Conservation (phyloP, 2,797 vertebrate genomes). For the Pelodytes ibericus region DNA sequence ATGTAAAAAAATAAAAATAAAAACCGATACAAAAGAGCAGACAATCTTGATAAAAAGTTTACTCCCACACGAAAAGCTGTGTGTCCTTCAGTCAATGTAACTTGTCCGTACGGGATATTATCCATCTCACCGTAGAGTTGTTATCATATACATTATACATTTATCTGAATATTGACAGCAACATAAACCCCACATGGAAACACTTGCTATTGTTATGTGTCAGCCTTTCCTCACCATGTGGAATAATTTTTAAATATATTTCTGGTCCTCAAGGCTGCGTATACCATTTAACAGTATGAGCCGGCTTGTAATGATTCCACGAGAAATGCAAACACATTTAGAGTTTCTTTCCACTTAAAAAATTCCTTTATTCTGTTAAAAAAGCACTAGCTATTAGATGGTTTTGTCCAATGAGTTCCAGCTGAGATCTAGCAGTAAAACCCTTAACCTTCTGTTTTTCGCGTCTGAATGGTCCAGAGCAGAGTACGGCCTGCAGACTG, state of each 20-base stretch:
- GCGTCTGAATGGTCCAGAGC: background rate
- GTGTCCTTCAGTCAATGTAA: too few species aligned
- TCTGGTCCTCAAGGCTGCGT: background rate
- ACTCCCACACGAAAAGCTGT: too few species aligned
- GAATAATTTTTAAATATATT: slow-evolving; percentile 21
- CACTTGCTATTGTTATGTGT: background rate
- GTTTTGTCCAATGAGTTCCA: background rate
- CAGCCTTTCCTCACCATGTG: background rate
- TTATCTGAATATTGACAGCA: slow-evolving; percentile 12
- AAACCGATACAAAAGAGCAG: too few species aligned
- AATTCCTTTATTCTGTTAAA: background rate
- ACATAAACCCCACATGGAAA: background rate
- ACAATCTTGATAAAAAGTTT: too few species aligned
- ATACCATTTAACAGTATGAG: background rate
- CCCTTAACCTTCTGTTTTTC: slow-evolving; percentile 2
- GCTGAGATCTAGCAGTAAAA: background rate
- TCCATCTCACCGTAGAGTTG: too few species aligned
- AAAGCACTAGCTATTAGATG: background rate
- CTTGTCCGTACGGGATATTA: too few species aligned
- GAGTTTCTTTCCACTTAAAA: background rate
- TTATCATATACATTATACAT: too few species aligned
- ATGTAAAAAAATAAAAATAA: too few species aligned
- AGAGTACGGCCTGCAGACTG: background rate
- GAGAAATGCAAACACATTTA: slow-evolving; percentile 16
- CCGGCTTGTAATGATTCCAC: background rate